phyloP scores from a whole-genome alignment of 2,888 invertebrate genomes.

The Proisotoma minuta region DNA sequence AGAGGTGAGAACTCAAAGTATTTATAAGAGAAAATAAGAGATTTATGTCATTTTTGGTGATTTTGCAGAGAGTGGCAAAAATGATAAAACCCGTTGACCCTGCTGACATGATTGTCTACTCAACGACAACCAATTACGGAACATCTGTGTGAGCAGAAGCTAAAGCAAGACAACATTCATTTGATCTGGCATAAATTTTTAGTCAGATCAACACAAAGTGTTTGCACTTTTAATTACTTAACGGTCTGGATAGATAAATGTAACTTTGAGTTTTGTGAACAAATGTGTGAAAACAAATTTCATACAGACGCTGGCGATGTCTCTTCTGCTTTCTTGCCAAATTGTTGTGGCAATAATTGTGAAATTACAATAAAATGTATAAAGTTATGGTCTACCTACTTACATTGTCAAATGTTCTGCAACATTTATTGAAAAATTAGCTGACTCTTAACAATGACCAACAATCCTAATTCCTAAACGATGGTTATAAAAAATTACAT shows the following conservation, averaged over 20 bases:
- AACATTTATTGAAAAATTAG: too few relatives aligned
- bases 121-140: slow-evolving; percentile 43
- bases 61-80: slow-evolving; percentile 54
- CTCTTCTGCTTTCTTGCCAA: slow-evolving; percentile 14
- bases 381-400: background rate
- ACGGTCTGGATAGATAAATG: background rate
- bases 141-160: slow-evolving; percentile 40
- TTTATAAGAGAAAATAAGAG: background rate
- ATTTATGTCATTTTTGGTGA: slow-evolving; percentile 18
- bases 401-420: too few relatives aligned
- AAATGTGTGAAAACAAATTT: slow-evolving; percentile 5
- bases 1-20: slow-evolving; percentile 51
- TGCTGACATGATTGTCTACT: slow-evolving; percentile 47
- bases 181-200: background rate
- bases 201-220: background rate
- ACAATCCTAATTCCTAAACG: too few relatives aligned
- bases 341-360: slow-evolving; percentile 17
- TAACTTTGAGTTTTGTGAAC: background rate
- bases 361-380: slow-evolving; percentile 16
- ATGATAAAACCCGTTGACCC: slow-evolving; percentile 55
- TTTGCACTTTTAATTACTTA: background rate
- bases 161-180: background rate
- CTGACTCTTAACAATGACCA: too few relatives aligned
- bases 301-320: slow-evolving; percentile 10
- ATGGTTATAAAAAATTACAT: too few relatives aligned